phyloP scores from a whole-genome alignment of 2,113 vertebrate genomes.

The Macrotus californicus region DNA sequence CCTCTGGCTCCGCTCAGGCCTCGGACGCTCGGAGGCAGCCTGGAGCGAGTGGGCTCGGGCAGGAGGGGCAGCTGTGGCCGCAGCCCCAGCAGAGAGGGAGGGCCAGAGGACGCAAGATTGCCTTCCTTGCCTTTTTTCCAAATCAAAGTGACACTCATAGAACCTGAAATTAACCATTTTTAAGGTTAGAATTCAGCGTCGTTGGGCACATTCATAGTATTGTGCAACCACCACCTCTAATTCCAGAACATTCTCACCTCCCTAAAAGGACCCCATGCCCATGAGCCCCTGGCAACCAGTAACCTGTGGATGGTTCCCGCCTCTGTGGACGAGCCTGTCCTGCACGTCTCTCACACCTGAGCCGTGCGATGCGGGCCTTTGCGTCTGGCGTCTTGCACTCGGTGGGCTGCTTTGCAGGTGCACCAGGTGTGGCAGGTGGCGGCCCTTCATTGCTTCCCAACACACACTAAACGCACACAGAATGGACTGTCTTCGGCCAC shows the following conservation, averaged over 20 bases:
- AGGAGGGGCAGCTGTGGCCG: neutral
- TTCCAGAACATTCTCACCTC: neutral
- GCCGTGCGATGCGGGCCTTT: neutral
- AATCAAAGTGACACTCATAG: neutral
- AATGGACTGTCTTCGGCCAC: no score
- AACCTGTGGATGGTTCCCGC: neutral
- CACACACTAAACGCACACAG: no score
- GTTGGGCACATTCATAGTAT: neutral
- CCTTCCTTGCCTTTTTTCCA: no score
- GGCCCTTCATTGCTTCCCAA: neutral
- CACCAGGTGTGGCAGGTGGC: no score
- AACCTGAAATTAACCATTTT: neutral
- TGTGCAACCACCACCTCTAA: no score
- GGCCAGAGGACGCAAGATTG: no score
- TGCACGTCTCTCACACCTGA: neutral
- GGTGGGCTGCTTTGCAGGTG: neutral
- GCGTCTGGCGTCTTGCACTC: neutral
- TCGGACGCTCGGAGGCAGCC: no score
- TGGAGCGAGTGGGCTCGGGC: accelerated
- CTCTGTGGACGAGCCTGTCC: neutral
- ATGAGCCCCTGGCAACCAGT: no score
- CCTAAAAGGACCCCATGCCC: neutral
- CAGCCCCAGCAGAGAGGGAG: no score
- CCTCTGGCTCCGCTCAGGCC: neutral
- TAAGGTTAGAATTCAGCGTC: neutral